Base-by-base conservation (phyloP, 2,113 vertebrate species). In the Microtus montanus region DNA sequence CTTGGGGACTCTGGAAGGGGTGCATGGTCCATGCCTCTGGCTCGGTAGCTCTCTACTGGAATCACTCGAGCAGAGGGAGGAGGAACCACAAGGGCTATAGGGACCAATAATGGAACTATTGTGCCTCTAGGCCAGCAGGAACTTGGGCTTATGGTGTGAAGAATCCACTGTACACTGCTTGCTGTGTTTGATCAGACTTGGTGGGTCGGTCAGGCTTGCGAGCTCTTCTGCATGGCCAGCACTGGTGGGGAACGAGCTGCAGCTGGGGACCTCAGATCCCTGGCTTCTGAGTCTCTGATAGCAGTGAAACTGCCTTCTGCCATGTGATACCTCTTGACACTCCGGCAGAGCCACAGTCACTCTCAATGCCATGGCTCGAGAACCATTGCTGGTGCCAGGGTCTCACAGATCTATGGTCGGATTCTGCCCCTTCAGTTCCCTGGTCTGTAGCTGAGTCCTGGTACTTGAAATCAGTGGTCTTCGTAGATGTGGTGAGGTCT, bases 161-260 rank as follows among this genome's bases (percentile, higher is more conserved):
- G 30, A 38, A 2, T 41, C 87, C 7, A 1, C 47, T 58, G 30
- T 22, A 33, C n/a, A 1, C 9, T 24, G 33, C n/a, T 84, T 10
- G 2, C 49, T 3, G 0, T 3, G 1, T n/a, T 52, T 58, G 35
- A 3, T 6, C 5, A 75, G 70, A 5, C n/a, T n/a, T n/a, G 0
- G 2, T n/a, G 71, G 90, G 49, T 64, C 63, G 9, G 8, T 24
- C 58, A 54, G 92, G 35, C 28, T 70, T 1, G 0, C 49, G 49
- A 19, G 47, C 35, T 79, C 86, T 33, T 74, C 89, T n/a, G 2
- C 0, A 0, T 22, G 52, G 84, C 35, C 52, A 24, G 54, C 24
- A 30, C 2, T 15, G 9, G 26, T 19, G n/a, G 74, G 54, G 14
- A 20, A 0, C 11, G 38, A 49, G 35, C 88, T 33, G 44, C 12